Evolutionary conservation across 1,140 invertebrate genomes (phyloP).

Genomic region (Drosophila teissieri): DNA sequence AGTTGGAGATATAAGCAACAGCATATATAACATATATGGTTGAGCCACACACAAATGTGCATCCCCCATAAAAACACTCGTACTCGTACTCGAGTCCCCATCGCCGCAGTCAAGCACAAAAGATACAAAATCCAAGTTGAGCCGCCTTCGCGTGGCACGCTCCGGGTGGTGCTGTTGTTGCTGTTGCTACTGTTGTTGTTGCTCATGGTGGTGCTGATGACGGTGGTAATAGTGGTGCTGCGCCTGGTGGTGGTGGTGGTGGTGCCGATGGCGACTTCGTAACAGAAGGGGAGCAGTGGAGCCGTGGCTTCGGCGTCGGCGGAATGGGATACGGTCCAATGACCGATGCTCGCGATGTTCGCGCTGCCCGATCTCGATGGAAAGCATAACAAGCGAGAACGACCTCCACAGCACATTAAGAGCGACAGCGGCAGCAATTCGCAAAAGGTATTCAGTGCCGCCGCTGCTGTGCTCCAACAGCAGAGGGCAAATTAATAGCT

Average conservation of each 20-base stretch:
- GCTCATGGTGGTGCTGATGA: conserved; percentile 5
- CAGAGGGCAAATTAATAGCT: conserved; percentile 4
- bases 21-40: conserved; percentile 18
- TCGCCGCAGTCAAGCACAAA: conserved; percentile 41
- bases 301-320: conserved; percentile 3
- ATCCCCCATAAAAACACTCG: conserved; percentile 19
- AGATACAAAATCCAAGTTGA: conserved; percentile 38
- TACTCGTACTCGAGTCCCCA: conserved; percentile 27
- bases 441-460: conserved; percentile 64
- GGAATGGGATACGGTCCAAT: conserved; percentile 64
- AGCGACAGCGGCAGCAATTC: conserved; percentile 54
- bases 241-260: background rate
- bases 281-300: conserved; percentile 19
- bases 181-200: background rate
- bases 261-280: conserved; percentile 31
- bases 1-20: conserved; percentile 34
- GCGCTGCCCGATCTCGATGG: conserved; percentile 51
- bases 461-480: background rate
- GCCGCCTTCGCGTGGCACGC: conserved; percentile 64
- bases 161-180: conserved; percentile 45
- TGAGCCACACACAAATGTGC: conserved; percentile 18
- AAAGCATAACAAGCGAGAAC: conserved; percentile 75
- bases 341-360: conserved; percentile 66
- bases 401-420: conserved; percentile 73
- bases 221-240: conserved; percentile 11